Evolutionary conservation across 2,888 invertebrate species (phyloP).

Genomic region (Drosophila melanocephala): DNA sequence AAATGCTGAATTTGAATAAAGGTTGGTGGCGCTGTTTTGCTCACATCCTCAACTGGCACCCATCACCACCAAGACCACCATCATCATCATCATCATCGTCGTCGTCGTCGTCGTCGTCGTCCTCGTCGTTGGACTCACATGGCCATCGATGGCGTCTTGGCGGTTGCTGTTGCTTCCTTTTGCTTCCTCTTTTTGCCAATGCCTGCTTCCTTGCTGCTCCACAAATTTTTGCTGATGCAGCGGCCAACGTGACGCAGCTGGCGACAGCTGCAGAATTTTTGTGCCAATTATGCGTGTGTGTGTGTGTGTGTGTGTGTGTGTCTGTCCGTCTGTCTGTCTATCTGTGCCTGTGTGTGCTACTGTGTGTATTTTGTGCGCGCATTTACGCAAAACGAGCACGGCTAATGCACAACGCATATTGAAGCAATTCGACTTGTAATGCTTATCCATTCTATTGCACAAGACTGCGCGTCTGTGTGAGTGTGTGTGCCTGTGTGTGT

Average conservation of each 20-base stretch:
- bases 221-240: constrained; percentile 73
- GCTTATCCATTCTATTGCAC: constrained; percentile 69
- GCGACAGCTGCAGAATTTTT: constrained; percentile 72
- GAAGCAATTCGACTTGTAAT: constrained; percentile 72
- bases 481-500: constrained; percentile 16
- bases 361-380: constrained; percentile 49
- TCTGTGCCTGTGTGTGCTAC: constrained; percentile 1
- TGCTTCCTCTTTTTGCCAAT: constrained; percentile 1
- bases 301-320: constrained; percentile 3
- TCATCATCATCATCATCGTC: constrained; percentile 22
- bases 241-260: constrained; percentile 67
- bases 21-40: constrained; percentile 62
- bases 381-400: constrained; percentile 73
- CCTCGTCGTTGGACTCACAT: constrained; percentile 19
- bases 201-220: constrained; percentile 14
- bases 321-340: not conserved
- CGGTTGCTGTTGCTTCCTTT: constrained; percentile 38
- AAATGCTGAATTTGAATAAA: constrained; percentile 81
- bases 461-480: constrained; percentile 39
- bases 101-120: not conserved
- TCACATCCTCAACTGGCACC: constrained; percentile 36
- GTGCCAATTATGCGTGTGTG: constrained; percentile 68
- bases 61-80: constrained; percentile 30
- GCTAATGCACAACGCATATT: constrained; percentile 78
- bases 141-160: constrained; percentile 70